Base-by-base conservation (phyloP, 2,888 invertebrate genomes). In the Caenorhabditis virilis region DNA sequence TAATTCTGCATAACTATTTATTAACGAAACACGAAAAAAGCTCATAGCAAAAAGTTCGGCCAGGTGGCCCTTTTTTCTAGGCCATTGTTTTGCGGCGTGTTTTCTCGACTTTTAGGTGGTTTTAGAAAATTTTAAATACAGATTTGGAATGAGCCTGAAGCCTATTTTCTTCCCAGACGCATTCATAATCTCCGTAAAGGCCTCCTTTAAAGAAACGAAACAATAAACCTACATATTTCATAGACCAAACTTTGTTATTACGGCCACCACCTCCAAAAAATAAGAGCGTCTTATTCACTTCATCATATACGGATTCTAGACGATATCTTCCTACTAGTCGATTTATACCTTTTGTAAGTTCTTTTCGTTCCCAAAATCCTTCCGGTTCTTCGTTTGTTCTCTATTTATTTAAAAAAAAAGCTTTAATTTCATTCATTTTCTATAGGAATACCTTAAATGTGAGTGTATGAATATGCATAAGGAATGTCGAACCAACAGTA, bases 221-320 rank as follows among this genome's bases (percentile, higher is more conserved):
- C n/a, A n/a, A n/a, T n/a, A n/a, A n/a, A n/a, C n/a, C n/a, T n/a
- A n/a, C n/a, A n/a, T n/a, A n/a, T n/a, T n/a, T n/a, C n/a, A n/a
- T n/a, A n/a, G n/a, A 69, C 72, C 48, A 45, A 66, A 26, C 26
- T 15, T 45, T 9, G 13, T 30, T 30, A 9, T 30, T 30, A 71
- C 69, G 22, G 51, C 26, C 62, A 2, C 74, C 76, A 6, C 77
- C 77, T n/a, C 77, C 77, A 35, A 77, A 67, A 51, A 1, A 73
- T 16, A 2, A 72, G 39, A n/a, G 26, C 4, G 4, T 57, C 6
- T 7, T 4, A 39, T n/a, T 27, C 33, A n/a, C n/a, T n/a, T 73
- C 59, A 39, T 69, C 64, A n/a, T 57, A 50, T 6, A 51, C 50
- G 16, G 55, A 55, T 57, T 75, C 76, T 42, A 75, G 39, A 26